These are phyloP conservation scores for Channa maculata DNA, from an alignment of 2,113 vertebrate species.

Conservation along the genomic window DNA sequence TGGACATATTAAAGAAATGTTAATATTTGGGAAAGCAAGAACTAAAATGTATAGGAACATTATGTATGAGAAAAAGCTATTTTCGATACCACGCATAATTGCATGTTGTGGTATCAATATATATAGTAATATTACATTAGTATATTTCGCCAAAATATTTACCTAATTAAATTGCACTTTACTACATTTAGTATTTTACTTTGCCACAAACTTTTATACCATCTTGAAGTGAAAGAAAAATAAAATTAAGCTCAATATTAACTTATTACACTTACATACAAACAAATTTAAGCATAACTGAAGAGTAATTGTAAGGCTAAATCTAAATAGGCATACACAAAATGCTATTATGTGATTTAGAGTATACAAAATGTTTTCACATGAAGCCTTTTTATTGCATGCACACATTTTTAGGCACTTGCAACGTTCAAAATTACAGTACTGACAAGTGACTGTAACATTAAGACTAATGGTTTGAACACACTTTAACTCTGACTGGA, in stretches of 20 bases:
- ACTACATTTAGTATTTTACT: slow-evolving; percentile 59
- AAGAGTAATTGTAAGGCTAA: slow-evolving; percentile 41
- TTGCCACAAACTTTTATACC: slow-evolving; percentile 31
- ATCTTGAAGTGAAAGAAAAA: slow-evolving; percentile 41
- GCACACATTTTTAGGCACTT: slow-evolving; percentile 81
- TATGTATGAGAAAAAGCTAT: slow-evolving; percentile 12
- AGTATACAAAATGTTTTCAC: slow-evolving; percentile 25
- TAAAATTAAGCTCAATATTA: slow-evolving; percentile 27
- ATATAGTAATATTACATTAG: slow-evolving; percentile 11
- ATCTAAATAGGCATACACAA: slow-evolving; percentile 43
- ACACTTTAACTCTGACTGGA: slow-evolving; percentile 36
- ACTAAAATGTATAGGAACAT: slow-evolving; percentile 31
- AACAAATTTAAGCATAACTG: slow-evolving; percentile 40
- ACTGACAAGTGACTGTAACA: slow-evolving; percentile 65
- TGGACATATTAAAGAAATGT: slow-evolving; percentile 39
- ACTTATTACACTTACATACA: slow-evolving; percentile 27
- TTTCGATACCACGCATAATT: slow-evolving; percentile 20
- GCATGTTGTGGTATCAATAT: slow-evolving; percentile 58
- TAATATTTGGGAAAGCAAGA: slow-evolving; percentile 38
- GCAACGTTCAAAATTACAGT: slow-evolving; percentile 77
- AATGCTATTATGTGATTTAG: slow-evolving; percentile 25
- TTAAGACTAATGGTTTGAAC: slow-evolving; percentile 59
- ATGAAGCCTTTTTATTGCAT: slow-evolving; percentile 67
- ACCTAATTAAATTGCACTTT: slow-evolving; percentile 46
- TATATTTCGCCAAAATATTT: slow-evolving; percentile 34